Percentiles rank a stretch among this genome's conserved stretches.
phyloP scores from a whole-genome alignment of 2,113 vertebrate species.

The Atrichornis clamosus region DNA sequence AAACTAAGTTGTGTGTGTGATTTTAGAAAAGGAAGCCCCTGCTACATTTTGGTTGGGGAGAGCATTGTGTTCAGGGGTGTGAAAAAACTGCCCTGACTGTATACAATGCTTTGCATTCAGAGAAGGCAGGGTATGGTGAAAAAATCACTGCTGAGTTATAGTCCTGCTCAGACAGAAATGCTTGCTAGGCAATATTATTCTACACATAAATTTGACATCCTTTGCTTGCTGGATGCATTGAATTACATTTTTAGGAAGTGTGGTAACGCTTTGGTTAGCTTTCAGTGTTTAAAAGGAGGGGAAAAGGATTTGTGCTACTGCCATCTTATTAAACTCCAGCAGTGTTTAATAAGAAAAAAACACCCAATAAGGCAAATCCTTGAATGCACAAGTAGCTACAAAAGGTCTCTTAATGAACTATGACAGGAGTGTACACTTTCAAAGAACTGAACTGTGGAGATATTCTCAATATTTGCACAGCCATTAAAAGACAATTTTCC shows the following conservation, averaged over 20 bases:
- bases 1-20: background rate
- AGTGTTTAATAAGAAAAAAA: slow-evolving; percentile 53
- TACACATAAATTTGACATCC: slow-evolving; percentile 21
- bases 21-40: slow-evolving; percentile 1
- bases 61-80: background rate
- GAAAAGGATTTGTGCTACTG: slow-evolving; percentile 18
- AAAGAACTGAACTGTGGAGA: background rate
- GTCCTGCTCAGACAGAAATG: background rate
- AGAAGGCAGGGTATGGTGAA: background rate
- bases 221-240: slow-evolving; percentile 33
- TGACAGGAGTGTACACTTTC: background rate
- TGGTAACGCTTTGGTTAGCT: slow-evolving; percentile 1
- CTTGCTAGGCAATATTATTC: slow-evolving; percentile 33
- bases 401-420: slow-evolving; percentile 17
- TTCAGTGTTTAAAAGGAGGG: slow-evolving; percentile 40
- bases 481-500: slow-evolving; percentile 29
- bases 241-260: slow-evolving; percentile 24
- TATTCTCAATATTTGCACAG: slow-evolving; percentile 22
- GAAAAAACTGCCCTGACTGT: background rate
- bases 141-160: background rate
- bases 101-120: background rate
- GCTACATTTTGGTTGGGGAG: background rate
- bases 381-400: slow-evolving; percentile 32
- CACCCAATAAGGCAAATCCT: slow-evolving; percentile 44
- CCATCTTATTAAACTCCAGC: slow-evolving; percentile 34